These are phyloP conservation scores for Bursaphelenchus mucronatus DNA, from an alignment of 1,140 invertebrate species.

Conservation along the genomic window DNA sequence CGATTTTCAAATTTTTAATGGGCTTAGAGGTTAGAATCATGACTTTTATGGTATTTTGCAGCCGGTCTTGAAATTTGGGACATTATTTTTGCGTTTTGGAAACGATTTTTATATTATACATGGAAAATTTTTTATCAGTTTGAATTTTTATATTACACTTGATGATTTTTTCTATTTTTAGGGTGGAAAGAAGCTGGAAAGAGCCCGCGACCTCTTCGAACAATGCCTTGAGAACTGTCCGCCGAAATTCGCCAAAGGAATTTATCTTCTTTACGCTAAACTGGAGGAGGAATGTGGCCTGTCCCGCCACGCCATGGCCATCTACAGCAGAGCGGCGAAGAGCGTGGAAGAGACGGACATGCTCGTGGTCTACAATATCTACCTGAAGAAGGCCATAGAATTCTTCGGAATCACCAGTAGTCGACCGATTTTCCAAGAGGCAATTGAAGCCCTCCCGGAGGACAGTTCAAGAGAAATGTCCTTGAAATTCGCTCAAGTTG, in stretches of 20 bases:
- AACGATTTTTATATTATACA: too few relatives aligned
- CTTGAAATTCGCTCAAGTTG: slow-evolving; percentile 89
- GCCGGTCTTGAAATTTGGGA: too few relatives aligned
- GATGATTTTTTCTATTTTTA: slow-evolving; percentile 46
- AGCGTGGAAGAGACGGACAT: slow-evolving; percentile 85
- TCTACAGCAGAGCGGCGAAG: slow-evolving; percentile 88
- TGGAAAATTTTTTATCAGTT: background rate
- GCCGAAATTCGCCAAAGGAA: slow-evolving; percentile 84
- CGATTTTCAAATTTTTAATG: too few relatives aligned
- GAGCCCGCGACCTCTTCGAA: slow-evolving; percentile 94
- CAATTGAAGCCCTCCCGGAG: slow-evolving; percentile 86
- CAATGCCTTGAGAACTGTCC: slow-evolving; percentile 95
- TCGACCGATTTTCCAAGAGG: slow-evolving; percentile 92
- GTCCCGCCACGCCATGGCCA: slow-evolving; percentile 91
- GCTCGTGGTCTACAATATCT: slow-evolving; percentile 96
- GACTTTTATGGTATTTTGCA: too few relatives aligned
- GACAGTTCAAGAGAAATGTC: slow-evolving; percentile 92
- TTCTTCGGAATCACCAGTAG: slow-evolving; percentile 95
- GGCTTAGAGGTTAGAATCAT: too few relatives aligned
- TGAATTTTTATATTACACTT: background rate
- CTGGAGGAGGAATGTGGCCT: slow-evolving; percentile 96
- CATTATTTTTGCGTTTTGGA: too few relatives aligned
- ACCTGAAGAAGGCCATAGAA: slow-evolving; percentile 93
- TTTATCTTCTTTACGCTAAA: slow-evolving; percentile 94
- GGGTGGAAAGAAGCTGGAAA: slow-evolving; percentile 87